Base-by-base conservation (phyloP, 2,888 invertebrate genomes). In the Serrognathus titanus region DNA sequence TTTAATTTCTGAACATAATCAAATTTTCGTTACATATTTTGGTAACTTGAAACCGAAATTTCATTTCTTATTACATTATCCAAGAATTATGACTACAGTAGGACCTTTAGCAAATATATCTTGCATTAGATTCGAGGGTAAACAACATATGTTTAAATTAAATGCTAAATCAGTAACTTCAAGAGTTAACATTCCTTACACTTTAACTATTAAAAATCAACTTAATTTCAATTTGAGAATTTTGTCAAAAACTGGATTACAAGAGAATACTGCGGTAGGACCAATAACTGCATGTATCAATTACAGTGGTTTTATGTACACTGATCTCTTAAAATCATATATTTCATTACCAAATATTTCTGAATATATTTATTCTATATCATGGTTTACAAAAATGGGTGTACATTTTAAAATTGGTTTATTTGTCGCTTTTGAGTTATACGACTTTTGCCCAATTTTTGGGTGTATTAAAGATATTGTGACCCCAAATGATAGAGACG, bases 51-150 rank as follows among this genome's bases (percentile, higher is more conserved):
- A 51, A 43, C 51, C 43, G 2, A 51, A 51, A 13, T 13, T 31
- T 43, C 41, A 51, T 46, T 43, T 43, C 10, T 24, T 51, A 12
- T n/a, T 31, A 7, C 51, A 51, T 38, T 51, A 51, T 51, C 51
- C 51, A 4, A 3, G 43, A 45, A 35, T 45, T 6, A 51, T 51
- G 31, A 7, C 10, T 11, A 45, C 12, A 9, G 37, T 35, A 7
- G 51, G 51, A 13, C 51, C 51, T 20, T 10, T 45, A 20, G 35
- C 16, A 12, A 31, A 48, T 48, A 54, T 38, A 53, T 50, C 64
- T 57, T 46, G 57, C 57, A 59, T 62, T 41, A 48, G 58, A 54
- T 66, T 55, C 51, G 64, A 66, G 55, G 60, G 61, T 7, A 65
- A 66, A 59, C 66, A 66, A 58, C 66, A 65, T 36, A 59, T 48